These are phyloP conservation scores for Drosophila cardini DNA, from an alignment of 1,140 invertebrate genomes.

Conservation along the genomic window DNA sequence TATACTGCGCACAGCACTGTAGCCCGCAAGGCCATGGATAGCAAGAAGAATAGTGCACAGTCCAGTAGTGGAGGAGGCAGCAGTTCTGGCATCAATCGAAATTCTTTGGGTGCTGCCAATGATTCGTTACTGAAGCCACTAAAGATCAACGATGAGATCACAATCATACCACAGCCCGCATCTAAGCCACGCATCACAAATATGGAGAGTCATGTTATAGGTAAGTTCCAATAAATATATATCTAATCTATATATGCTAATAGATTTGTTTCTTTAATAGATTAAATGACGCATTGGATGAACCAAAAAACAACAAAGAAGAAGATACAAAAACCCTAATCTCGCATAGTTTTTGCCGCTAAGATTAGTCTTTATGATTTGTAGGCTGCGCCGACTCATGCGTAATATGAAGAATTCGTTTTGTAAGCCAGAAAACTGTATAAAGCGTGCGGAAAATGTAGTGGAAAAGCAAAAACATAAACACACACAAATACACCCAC, in stretches of 20 bases:
- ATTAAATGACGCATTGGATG: constrained; percentile 71
- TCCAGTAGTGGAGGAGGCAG: constrained; percentile 51
- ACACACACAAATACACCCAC: constrained; percentile 4
- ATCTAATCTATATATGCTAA: not conserved
- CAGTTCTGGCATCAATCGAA: constrained; percentile 56
- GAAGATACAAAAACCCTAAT: constrained; percentile 51
- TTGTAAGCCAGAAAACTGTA: constrained; percentile 45
- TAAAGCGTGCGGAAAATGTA: constrained; percentile 40
- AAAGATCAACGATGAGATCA: constrained; percentile 96
- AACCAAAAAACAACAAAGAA: constrained; percentile 70
- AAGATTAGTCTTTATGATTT: constrained; percentile 62
- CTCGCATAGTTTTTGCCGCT: constrained; percentile 72
- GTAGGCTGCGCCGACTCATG: constrained; percentile 33
- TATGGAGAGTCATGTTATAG: constrained; percentile 85
- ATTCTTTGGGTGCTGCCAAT: constrained; percentile 74
- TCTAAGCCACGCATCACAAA: constrained; percentile 84
- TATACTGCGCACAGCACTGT: constrained; percentile 96
- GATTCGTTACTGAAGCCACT: constrained; percentile 92
- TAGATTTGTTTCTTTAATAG: constrained; percentile 20
- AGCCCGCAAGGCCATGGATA: constrained; percentile 91
- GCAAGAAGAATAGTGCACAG: constrained; percentile 87
- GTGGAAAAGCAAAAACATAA: constrained; percentile 9
- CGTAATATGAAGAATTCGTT: constrained; percentile 37
- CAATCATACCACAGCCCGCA: constrained; percentile 94
- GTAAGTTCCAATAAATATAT: constrained; percentile 49